Conservation (phyloP, 2,113 vertebrate genomes). For the Hucho hucho region DNA sequence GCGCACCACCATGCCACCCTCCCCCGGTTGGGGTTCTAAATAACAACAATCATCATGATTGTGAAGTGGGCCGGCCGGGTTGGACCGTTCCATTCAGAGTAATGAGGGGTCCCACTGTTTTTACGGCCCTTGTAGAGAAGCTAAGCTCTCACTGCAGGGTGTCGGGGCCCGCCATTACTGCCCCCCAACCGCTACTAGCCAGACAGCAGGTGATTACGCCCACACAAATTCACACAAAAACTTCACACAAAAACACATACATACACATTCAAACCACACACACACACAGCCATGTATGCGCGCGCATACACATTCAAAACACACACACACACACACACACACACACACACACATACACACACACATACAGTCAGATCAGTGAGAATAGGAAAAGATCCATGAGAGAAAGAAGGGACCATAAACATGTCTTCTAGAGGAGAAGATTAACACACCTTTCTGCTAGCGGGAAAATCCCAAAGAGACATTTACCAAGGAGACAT, state of each 20-base stretch:
- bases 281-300: background rate
- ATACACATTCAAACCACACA: slow-evolving; percentile 1
- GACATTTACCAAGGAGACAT: too few species aligned
- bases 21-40: slow-evolving; percentile 61
- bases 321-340: slow-evolving; percentile 18
- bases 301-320: slow-evolving; percentile 4
- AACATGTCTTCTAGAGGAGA: background rate
- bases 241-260: slow-evolving; percentile 1
- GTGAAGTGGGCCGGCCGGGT: slow-evolving; percentile 48
- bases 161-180: too few species aligned
- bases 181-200: too few species aligned
- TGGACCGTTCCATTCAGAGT: slow-evolving; percentile 38
- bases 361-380: background rate
- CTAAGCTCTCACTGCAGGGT: too few species aligned
- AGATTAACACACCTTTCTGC: background rate
- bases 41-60: slow-evolving; percentile 73
- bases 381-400: background rate
- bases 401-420: too few species aligned
- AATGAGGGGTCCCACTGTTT: slow-evolving; percentile 36
- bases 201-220: slow-evolving; percentile 46
- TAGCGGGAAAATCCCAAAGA: too few species aligned
- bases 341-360: slow-evolving; percentile 11
- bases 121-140: too few species aligned
- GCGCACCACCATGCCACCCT: slow-evolving; percentile 41
- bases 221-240: slow-evolving; percentile 12